phyloP scores from a whole-genome alignment of 2,113 vertebrate species.

The Chamaetylas fuelleborni region DNA sequence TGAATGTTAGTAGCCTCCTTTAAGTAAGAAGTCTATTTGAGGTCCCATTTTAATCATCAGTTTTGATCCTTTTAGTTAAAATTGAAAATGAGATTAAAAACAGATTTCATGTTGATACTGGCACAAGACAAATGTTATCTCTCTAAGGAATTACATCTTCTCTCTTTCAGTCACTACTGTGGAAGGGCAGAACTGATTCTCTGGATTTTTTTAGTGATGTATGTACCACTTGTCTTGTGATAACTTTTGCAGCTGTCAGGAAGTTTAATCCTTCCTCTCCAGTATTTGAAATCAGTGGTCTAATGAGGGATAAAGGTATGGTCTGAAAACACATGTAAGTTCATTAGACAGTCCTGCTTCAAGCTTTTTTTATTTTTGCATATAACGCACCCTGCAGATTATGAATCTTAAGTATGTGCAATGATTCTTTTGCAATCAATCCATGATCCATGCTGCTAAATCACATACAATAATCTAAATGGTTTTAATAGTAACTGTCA shows the following conservation, averaged over 20 bases:
- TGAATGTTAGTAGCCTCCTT: constrained; percentile 1
- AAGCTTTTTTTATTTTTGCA: not conserved
- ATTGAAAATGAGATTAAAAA: not conserved
- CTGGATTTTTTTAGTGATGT: not conserved
- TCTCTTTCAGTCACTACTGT: not conserved
- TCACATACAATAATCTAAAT: not conserved
- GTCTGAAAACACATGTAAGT: not conserved
- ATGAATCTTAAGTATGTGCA: not conserved
- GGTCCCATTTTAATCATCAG: not conserved
- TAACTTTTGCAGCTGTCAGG: not conserved
- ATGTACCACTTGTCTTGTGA: not conserved
- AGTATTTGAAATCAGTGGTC: not conserved
- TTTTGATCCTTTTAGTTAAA: constrained; percentile 1
- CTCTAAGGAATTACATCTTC: not conserved
- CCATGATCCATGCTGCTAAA: not conserved
- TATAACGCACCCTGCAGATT: not conserved
- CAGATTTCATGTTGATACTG: not conserved
- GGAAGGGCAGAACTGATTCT: not conserved
- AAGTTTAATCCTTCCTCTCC: not conserved
- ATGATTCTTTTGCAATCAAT: not conserved
- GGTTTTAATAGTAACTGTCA: not conserved
- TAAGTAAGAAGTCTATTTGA: not conserved
- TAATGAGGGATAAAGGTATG: not conserved
- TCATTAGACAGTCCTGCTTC: not conserved
- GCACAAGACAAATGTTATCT: not conserved